Conservation (phyloP, 2,797 vertebrate genomes). For the Fratercula arctica region DNA sequence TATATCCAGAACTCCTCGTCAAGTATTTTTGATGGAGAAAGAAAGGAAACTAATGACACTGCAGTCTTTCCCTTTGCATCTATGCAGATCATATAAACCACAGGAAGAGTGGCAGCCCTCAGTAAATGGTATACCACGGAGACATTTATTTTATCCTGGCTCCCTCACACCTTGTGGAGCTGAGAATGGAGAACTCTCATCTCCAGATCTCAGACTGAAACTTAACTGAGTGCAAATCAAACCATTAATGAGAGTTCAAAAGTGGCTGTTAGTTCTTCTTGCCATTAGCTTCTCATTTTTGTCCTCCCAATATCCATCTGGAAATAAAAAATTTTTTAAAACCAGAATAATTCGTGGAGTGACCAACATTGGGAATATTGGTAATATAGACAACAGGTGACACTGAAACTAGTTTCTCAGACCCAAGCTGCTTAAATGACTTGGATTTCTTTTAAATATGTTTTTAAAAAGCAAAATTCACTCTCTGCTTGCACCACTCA, state of each 20-base stretch:
- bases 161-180: not conserved
- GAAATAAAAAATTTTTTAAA: not conserved
- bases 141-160: not conserved
- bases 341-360: not conserved
- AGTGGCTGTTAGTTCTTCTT: not conserved
- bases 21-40: not conserved
- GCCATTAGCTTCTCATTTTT: not conserved
- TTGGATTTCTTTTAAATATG: not conserved
- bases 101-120: not conserved
- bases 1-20: not conserved
- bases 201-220: not conserved
- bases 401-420: not conserved
- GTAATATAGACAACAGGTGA: not conserved
- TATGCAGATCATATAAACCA: not conserved
- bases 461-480: not conserved
- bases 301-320: not conserved
- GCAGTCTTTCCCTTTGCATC: not conserved
- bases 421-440: not conserved
- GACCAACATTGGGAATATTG: not conserved
- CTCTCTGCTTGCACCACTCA: not conserved
- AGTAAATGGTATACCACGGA: not conserved
- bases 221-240: not conserved
- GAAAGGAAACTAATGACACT: not conserved
- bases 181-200: not conserved
- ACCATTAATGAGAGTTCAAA: not conserved